Evolutionary conservation across 2,888 invertebrate genomes (phyloP).

Genomic region (Operophtera brumata): DNA sequence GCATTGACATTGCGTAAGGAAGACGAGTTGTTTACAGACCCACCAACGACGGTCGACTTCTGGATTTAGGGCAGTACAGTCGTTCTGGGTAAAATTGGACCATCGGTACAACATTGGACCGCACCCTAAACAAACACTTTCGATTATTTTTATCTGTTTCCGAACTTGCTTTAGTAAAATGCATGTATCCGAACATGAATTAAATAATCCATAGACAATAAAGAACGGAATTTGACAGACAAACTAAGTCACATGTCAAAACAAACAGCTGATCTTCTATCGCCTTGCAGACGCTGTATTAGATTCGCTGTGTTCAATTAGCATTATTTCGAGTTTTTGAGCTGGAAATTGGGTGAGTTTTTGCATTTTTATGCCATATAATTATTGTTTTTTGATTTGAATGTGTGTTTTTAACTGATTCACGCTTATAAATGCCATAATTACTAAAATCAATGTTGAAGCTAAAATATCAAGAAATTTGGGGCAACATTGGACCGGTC

Average conservation of each 20-base stretch:
- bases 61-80: too few species aligned
- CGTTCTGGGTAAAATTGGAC: conserved; percentile 8
- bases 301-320: conserved; percentile 11
- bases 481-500: conserved; percentile 14
- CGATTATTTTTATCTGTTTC: not conserved
- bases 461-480: conserved; percentile 10
- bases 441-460: conserved; percentile 11
- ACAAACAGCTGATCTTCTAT: conserved; percentile 10
- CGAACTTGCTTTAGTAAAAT: conserved; percentile 1
- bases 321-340: conserved; percentile 10
- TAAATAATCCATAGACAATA: not conserved
- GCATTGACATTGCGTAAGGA: too few species aligned
- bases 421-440: conserved; percentile 6
- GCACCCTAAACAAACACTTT: conserved; percentile 10
- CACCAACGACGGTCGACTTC: too few species aligned
- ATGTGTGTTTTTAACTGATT: conserved; percentile 1
- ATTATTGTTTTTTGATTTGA: conserved; percentile 8
- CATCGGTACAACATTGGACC: conserved; percentile 7
- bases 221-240: conserved; percentile 9
- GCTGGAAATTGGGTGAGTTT: conserved; percentile 2
- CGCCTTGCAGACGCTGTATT: conserved; percentile 4
- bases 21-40: too few species aligned
- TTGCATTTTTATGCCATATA: conserved; percentile 13
- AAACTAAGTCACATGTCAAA: conserved; percentile 8
- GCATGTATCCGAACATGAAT: conserved; percentile 1